Percentiles rank a stretch among this genome's conserved stretches.
Evolutionary conservation across 1,140 invertebrate genomes (phyloP).

Genomic region (Drosophila paulistorum): DNA sequence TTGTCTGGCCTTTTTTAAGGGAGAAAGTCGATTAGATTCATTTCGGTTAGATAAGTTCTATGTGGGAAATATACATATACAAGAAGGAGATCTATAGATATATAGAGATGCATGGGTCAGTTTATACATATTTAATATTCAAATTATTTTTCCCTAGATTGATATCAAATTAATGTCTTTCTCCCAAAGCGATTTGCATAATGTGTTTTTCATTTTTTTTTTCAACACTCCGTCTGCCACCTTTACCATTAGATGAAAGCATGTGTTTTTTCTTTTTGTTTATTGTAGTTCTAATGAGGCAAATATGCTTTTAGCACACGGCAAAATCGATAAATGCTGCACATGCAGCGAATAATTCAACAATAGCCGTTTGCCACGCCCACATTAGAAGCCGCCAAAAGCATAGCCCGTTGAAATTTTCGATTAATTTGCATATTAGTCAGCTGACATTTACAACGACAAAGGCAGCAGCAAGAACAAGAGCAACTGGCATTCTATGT

Average conservation of each 20-base stretch:
- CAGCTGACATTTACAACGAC: conserved; percentile 51
- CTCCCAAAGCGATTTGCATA: conserved; percentile 59
- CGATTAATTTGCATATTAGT: conserved; percentile 76
- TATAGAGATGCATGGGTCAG: conserved; percentile 8
- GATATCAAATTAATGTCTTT: conserved; percentile 73
- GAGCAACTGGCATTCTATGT: conserved; percentile 50
- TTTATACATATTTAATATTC: conserved; percentile 61
- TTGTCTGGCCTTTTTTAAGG: conserved; percentile 46
- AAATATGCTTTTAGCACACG: neutral
- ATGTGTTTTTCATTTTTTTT: conserved; percentile 65
- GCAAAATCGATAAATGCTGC: conserved; percentile 5
- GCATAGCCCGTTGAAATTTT: conserved; percentile 60
- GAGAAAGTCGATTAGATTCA: conserved; percentile 6
- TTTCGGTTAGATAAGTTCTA: conserved; percentile 6
- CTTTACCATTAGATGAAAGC: neutral
- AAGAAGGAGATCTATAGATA: neutral
- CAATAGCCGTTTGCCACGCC: conserved; percentile 17
- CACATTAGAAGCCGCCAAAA: neutral
- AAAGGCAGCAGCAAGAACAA: conserved; percentile 23
- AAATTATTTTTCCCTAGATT: conserved; percentile 64
- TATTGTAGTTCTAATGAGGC: neutral
- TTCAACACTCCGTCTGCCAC: no score
- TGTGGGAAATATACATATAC: conserved; percentile 21
- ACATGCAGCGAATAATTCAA: conserved; percentile 12
- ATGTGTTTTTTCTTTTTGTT: neutral